Evolutionary conservation across 2,797 vertebrate species (phyloP), one percentile per base, ranked within the genome.

Genomic region (Percopsis omiscomaycus): DNA sequence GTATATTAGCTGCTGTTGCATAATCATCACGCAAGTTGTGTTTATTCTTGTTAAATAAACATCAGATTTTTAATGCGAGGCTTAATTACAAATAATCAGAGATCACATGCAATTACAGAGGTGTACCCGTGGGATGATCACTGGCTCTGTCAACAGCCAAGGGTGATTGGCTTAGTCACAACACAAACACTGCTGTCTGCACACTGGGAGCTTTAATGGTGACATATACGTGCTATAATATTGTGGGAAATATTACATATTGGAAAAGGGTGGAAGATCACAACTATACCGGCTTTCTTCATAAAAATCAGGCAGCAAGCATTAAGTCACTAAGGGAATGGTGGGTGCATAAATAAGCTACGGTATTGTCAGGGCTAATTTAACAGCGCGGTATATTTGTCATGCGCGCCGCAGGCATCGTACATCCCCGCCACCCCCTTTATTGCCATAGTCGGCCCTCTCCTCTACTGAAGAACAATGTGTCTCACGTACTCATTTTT

Each of bases 71-170:
- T 79, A 66, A 84, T 84, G 67, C 63, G 55, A 15, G 46, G 56
- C 69, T 82, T 90, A 86, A 89, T 90, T 86, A 85, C 75, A 75
- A 84, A 82, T 76, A 65, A 87, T 76, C 77, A 82, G 77, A 83
- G 81, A 84, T 78, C 78, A 77, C 77, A 74, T 77, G 75, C 76
- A 85, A 89, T 89, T 89, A 87, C 79, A 75, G 13, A 71, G 54
- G 68, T 15, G 63, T 61, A 74, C 85, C 73, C 82, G 61, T 64
- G 77, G 81, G 81, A 82, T 66, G 66, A 78, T 70, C 73, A 5
- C 52, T 67, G 71, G 53, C 81, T 88, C 76, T 83, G 82, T 89
- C 86, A 89, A 86, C 80, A 86, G 79, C 75, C 79, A 75, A 67
- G 77, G 74, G 74, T 80, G 71, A 87, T 86, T 87, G 87, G 76